phyloP scores from a whole-genome alignment of 2,888 invertebrate genomes.

The Amphipoea oculea region DNA sequence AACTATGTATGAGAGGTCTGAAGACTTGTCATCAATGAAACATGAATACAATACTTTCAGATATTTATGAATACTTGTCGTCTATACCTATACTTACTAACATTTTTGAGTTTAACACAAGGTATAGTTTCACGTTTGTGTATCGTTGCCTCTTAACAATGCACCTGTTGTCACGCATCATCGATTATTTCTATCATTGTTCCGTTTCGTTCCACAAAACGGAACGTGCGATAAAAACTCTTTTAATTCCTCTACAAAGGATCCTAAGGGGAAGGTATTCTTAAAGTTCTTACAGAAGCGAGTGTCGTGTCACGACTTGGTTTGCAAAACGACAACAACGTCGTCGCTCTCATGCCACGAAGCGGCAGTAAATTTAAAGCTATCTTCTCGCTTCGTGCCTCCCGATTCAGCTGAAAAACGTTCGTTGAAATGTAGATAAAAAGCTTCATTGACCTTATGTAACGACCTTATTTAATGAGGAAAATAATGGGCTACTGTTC shows the following conservation, averaged over 20 bases:
- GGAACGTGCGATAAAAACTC: conserved; percentile 44
- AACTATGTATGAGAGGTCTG: not conserved
- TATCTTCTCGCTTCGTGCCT: conserved; percentile 38
- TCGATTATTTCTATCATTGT: conserved; percentile 52
- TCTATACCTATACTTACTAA: not conserved
- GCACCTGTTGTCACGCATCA: conserved; percentile 53
- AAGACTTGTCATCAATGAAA: not conserved
- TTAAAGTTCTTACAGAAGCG: conserved; percentile 37
- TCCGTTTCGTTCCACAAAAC: conserved; percentile 52
- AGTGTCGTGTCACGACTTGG: conserved; percentile 50
- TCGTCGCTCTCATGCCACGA: conserved; percentile 16
- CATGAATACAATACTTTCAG: not conserved
- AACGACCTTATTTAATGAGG: not conserved
- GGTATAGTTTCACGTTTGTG: conserved; percentile 39
- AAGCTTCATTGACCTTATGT: conserved; percentile 12
- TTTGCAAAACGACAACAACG: conserved; percentile 56
- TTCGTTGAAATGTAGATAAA: conserved; percentile 29
- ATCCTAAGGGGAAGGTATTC: conserved; percentile 32
- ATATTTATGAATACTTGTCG: conserved; percentile 1
- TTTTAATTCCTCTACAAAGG: conserved; percentile 36
- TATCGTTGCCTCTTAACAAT: conserved; percentile 46
- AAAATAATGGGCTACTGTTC: not conserved
- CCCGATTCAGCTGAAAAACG: conserved; percentile 24
- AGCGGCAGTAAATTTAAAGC: conserved; percentile 32
- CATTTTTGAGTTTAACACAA: conserved; percentile 24